Evolutionary conservation across 2,113 vertebrate species (phyloP).

Genomic region (Ariopsis seemanni): DNA sequence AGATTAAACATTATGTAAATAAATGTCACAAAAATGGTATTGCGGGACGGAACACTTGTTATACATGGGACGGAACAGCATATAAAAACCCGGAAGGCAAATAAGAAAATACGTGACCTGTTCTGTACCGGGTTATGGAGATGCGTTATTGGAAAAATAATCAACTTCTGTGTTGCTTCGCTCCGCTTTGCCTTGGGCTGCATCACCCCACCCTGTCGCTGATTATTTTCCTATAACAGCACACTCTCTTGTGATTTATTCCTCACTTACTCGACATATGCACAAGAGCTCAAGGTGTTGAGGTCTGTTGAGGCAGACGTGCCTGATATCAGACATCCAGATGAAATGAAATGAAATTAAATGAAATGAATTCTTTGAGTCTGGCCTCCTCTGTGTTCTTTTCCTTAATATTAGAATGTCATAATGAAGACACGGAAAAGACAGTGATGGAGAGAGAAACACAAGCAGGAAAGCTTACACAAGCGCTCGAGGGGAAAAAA

Average conservation of each 20-base stretch:
- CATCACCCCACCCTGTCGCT: neutral
- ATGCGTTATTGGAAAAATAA: neutral
- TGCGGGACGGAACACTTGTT: too few species aligned
- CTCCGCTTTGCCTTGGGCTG: neutral
- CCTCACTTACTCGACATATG: neutral
- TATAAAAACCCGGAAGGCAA: too few species aligned
- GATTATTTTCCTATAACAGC: neutral
- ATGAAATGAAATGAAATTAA: too few species aligned
- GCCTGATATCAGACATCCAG: neutral
- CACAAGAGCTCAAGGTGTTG: neutral
- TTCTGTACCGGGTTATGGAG: too few species aligned
- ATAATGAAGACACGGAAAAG: neutral
- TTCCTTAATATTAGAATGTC: neutral
- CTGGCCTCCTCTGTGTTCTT: neutral
- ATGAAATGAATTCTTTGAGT: neutral
- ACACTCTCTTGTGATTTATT: neutral
- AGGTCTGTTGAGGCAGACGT: neutral
- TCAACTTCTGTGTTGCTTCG: neutral
- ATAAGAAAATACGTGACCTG: too few species aligned
- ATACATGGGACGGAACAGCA: too few species aligned
- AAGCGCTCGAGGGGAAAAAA: neutral
- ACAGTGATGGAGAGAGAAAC: neutral
- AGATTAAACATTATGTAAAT: too few species aligned
- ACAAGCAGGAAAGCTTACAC: slow-evolving; percentile 8
- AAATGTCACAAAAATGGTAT: too few species aligned